A percentile compares a stretch with the other conserved stretches of the same genome.
Evolutionary conservation across 2,113 vertebrate genomes (phyloP).

Genomic region (Brachyhypopomus gauderio): DNA sequence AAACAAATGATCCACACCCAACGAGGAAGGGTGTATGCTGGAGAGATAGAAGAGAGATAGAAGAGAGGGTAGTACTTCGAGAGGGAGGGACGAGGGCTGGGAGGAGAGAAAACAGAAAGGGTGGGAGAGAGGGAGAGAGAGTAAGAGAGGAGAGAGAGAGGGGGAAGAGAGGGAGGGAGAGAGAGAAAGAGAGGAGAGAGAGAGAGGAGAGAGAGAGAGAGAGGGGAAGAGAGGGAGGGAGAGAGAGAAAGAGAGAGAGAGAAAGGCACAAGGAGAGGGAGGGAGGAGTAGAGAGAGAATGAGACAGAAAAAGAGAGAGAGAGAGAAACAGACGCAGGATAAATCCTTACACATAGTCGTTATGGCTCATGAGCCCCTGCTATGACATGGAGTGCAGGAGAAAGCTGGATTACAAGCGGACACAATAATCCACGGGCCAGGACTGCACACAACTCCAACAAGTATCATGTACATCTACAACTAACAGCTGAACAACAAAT

Average conservation of each 20-base stretch:
- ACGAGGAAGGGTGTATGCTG: background rate
- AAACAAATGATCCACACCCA: background rate
- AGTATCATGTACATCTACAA: conserved; percentile 4
- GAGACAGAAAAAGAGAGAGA: conserved; percentile 56
- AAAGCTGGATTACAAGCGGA: conserved; percentile 70
- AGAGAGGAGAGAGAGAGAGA: background rate
- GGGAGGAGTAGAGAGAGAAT: conserved; percentile 34
- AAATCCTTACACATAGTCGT: conserved; percentile 76
- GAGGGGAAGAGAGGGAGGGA: background rate
- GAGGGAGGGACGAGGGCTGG: conserved; percentile 4
- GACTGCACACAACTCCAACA: conserved; percentile 32
- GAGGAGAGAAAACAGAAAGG: conserved; percentile 24
- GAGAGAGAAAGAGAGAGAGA: conserved; percentile 16
- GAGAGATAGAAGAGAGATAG: conserved; percentile 10
- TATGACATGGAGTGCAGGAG: conserved; percentile 70
- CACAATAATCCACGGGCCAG: conserved; percentile 42
- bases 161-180: background rate
- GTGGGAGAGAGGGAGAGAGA: conserved; percentile 27
- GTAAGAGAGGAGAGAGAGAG: background rate
- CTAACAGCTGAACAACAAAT: conserved; percentile 1
- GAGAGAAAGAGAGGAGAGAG: conserved; percentile 8
- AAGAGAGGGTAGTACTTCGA: conserved; percentile 20
- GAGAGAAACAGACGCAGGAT: conserved; percentile 44
- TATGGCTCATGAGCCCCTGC: conserved; percentile 75
- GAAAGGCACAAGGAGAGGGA: conserved; percentile 55